Conservation (phyloP, 1,140 invertebrate genomes). For the Amphibalanus amphitrite region DNA sequence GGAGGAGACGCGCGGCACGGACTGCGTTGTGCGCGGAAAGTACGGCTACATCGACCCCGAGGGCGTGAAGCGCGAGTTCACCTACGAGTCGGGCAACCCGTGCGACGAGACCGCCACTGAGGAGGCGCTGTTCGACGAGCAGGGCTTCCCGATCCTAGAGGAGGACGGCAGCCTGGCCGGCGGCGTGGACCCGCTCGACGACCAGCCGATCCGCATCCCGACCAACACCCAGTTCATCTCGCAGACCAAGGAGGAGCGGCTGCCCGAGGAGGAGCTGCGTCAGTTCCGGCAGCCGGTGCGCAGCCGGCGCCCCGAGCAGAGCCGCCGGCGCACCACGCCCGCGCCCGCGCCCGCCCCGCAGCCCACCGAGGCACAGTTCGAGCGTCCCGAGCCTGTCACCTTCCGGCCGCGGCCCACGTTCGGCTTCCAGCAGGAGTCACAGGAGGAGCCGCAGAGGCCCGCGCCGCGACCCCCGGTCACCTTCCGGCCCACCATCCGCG, state of each 20-base stretch:
- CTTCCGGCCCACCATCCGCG: not conserved
- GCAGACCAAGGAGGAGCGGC: conserved; percentile 14
- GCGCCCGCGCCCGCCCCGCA: not conserved
- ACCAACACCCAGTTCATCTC: conserved; percentile 17
- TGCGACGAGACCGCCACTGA: conserved; percentile 52
- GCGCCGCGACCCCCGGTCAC: not conserved
- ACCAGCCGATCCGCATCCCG: conserved; percentile 11
- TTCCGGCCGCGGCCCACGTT: not conserved
- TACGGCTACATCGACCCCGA: conserved; percentile 77
- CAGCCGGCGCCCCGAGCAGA: not conserved
- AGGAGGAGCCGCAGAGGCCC: not conserved
- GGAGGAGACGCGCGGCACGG: conserved; percentile 64
- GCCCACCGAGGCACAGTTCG: conserved; percentile 6
- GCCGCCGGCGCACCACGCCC: not conserved
- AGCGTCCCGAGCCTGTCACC: not conserved
- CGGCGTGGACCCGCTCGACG: conserved; percentile 7
- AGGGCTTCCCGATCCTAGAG: conserved; percentile 22
- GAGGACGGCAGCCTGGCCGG: not conserved
- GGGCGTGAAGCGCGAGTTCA: conserved; percentile 69
- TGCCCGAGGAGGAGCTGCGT: conserved; percentile 16
- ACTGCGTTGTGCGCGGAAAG: conserved; percentile 70
- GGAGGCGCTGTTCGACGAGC: conserved; percentile 27
- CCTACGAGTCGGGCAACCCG: conserved; percentile 76
- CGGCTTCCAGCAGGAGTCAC: not conserved
- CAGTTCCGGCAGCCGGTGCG: conserved; percentile 5